Base-by-base conservation (phyloP, 2,888 invertebrate species). In the Penaeus monodon region DNA sequence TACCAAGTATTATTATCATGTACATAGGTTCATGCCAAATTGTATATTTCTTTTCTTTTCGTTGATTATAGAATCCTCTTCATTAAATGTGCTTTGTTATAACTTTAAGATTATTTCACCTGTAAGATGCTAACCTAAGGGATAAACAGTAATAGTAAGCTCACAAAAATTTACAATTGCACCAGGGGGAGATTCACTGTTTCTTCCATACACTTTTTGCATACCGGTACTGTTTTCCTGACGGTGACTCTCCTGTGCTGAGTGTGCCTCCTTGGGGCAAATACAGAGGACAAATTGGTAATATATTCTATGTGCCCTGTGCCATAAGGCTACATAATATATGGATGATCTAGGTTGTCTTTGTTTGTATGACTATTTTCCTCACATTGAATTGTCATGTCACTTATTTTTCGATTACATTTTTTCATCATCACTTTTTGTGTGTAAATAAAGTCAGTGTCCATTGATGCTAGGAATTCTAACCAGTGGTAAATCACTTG, bases 201-300 rank as follows among this genome's bases (percentile, higher is more conserved):
- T 66, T 38, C 49, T 63, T 73, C 14, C 82, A 73, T 63, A 27
- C 81, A 84, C 78, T 49, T 57, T 77, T 57, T 49, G 29, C 68
- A 84, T 66, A 73, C 33, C 38, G 73, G 73, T 68, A 57, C 64
- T 68, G 29, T 81, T 86, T 86, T 65, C 80, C 80, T 76, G 29
- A 44, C 63, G 66, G 80, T 81, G 65, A 70, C 73, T 68, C 82
- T 77, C 66, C 77, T 82, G 74, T 85, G 64, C 66, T 85, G 80
- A 77, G 78, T 85, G 85, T 85, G 85, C 85, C 85, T 73, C 85
- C 85, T 80, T 73, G 33, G 63, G 85, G 85, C 85, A 85, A 74
- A 57, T 79, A 66, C 70, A 78, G 86, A 86, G 86, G 86, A 86
- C 86, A 86, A 86, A 86, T 86, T 86, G 86, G 86, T 86, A 86